These are phyloP conservation scores for Montipora sp. DNA, from an alignment of 64 coral and sea anemone species.

Conservation along the genomic window DNA sequence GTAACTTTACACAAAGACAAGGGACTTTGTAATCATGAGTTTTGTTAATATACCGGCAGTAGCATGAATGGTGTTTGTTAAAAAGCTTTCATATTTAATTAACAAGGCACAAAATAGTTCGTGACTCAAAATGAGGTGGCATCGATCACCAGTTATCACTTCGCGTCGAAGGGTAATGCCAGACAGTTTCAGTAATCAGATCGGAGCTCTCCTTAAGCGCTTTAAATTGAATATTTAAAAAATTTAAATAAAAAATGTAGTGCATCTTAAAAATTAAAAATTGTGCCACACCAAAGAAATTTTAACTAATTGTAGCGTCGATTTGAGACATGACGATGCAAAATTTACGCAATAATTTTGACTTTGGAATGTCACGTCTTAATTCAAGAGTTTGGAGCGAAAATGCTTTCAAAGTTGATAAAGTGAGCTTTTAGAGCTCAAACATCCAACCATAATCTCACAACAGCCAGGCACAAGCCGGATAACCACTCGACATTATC, in stretches of 20 bases:
- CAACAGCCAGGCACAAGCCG: background rate
- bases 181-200: background rate
- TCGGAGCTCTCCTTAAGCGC: background rate
- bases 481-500: background rate
- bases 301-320: background rate
- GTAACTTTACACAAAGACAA: background rate
- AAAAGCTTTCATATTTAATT: conserved; percentile 44
- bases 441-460: background rate
- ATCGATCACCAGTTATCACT: background rate
- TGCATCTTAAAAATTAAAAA: background rate
- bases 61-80: conserved; percentile 18
- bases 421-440: background rate
- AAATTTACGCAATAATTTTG: background rate
- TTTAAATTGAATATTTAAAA: background rate
- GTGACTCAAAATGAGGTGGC: background rate
- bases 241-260: background rate
- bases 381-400: background rate
- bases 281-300: background rate
- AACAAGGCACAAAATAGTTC: background rate
- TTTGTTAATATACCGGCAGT: conserved; percentile 31
- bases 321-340: background rate
- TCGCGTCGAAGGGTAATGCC: background rate
- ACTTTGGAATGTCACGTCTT: background rate
- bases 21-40: conserved; percentile 24
- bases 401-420: background rate